Percentiles rank a stretch among this genome's conserved stretches.
These are phyloP conservation scores for Meteorus sp. DNA, from an alignment of 1,140 invertebrate genomes.

Conservation along the genomic window DNA sequence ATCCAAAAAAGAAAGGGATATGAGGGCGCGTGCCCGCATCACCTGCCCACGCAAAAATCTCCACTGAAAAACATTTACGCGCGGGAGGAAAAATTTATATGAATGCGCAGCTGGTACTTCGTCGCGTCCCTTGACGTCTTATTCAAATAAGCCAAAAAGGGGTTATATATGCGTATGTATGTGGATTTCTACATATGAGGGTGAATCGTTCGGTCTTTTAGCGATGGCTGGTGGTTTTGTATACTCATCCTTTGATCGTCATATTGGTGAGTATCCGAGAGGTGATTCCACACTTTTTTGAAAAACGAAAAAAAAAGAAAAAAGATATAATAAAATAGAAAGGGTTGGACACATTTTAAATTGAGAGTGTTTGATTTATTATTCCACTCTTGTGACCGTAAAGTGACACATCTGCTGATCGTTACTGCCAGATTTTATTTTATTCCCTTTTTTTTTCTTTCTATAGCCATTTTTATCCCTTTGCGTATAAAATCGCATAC, in stretches of 20 bases:
- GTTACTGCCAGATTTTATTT: slow-evolving; percentile 34
- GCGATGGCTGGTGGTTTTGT: slow-evolving; percentile 6
- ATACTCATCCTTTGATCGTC: slow-evolving; percentile 7
- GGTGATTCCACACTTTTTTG: slow-evolving; percentile 35
- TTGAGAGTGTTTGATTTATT: slow-evolving; percentile 30
- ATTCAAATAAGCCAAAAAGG: slow-evolving; percentile 42
- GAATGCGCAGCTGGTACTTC: slow-evolving; percentile 37
- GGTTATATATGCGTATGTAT: slow-evolving; percentile 20
- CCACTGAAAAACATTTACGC: slow-evolving; percentile 28
- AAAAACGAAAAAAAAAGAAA: slow-evolving; percentile 30
- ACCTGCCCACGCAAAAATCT: slow-evolving; percentile 45
- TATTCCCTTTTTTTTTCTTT: slow-evolving; percentile 15
- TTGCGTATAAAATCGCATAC: slow-evolving; percentile 13
- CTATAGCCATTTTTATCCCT: slow-evolving; percentile 6
- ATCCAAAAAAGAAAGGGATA: slow-evolving; percentile 20
- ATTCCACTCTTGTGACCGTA: slow-evolving; percentile 22
- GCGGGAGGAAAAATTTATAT: neutral
- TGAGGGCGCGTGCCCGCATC: slow-evolving; percentile 46
- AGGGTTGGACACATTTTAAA: neutral
- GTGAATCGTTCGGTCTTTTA: neutral
- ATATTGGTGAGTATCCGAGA: slow-evolving; percentile 15
- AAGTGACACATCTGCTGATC: slow-evolving; percentile 35
- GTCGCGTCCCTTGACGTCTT: slow-evolving; percentile 36
- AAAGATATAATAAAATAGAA: no score
- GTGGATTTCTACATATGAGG: slow-evolving; percentile 2